Base-by-base conservation (phyloP, 2,888 invertebrate genomes). In the Dryocosmus kuriphilus region DNA sequence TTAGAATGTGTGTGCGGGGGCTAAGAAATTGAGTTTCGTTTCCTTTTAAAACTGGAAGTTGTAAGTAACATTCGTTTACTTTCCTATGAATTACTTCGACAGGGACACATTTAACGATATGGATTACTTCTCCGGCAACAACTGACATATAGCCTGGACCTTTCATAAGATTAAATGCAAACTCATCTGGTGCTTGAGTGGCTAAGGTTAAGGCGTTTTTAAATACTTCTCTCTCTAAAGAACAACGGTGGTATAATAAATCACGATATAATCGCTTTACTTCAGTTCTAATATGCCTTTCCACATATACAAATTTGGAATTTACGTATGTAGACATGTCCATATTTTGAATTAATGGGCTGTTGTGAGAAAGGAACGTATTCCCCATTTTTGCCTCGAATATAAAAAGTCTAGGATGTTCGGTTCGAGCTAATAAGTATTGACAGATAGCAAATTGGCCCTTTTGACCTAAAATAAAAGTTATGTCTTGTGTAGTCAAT, bases 301-400 rank as follows among this genome's bases (percentile, higher is more conserved):
- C 87, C 0, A 83, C 77, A 63, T 87, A 88, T 5, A 88, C 74
- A 11, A 88, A 86, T 80, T 88, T 87, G 1, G 82, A 78, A 32
- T 85, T 87, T 1, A 86, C 79, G 57, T 87, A 87, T 0, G 78
- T 38, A 11, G 84, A 84, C 1, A 86, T 62, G 60, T 87, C 84
- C 0, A 83, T 24, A 79, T 80, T 81, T 81, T 19, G 16, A 6
- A 7, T 22, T 19, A 6, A 7, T 1, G 22, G n/a, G 8, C 67
- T 74, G 8, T 19, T 22, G 3, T 22, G 57, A n/a, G 9, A 16
- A 1, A 46, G 35, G 22, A 61, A 71, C 3, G 9, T 2, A 22
- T 22, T 8, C 8, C 51, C 41, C 6, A 22, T 22, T 9, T n/a
- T 8, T 1, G 74, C n/a, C 74, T 82, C 81, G 0, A 78, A 30